phyloP scores from a whole-genome alignment of 2,113 vertebrate genomes.

The Zapornia atra region DNA sequence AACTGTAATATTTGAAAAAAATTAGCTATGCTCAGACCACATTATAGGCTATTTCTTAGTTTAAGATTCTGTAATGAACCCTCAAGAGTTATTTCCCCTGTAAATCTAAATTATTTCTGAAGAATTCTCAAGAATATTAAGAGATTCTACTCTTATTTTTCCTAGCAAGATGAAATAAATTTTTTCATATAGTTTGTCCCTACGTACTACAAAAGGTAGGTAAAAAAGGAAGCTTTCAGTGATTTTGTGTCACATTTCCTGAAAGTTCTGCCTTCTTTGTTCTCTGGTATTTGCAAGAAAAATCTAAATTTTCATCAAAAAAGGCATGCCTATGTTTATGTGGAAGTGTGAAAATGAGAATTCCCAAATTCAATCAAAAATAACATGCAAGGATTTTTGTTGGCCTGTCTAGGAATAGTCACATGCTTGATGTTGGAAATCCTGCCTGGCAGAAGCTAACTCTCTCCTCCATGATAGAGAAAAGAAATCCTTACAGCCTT shows the following conservation, averaged over 20 bases:
- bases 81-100: neutral
- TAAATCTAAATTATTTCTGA: neutral
- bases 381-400: neutral
- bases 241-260: neutral
- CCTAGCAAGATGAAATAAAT: neutral
- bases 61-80: neutral
- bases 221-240: neutral
- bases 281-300: neutral
- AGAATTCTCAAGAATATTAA: neutral
- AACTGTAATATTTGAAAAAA: neutral
- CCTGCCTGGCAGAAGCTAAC: neutral
- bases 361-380: neutral
- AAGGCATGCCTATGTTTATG: neutral
- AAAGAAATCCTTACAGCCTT: neutral
- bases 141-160: neutral
- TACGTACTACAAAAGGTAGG: neutral
- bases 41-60: neutral
- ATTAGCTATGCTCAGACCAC: neutral
- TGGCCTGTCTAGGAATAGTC: neutral
- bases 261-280: neutral
- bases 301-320: neutral
- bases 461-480: fast-evolving
- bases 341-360: neutral
- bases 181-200: neutral
- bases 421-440: neutral